Evolutionary conservation across 2,113 vertebrate genomes (phyloP).

Genomic region (Myotis davidii): DNA sequence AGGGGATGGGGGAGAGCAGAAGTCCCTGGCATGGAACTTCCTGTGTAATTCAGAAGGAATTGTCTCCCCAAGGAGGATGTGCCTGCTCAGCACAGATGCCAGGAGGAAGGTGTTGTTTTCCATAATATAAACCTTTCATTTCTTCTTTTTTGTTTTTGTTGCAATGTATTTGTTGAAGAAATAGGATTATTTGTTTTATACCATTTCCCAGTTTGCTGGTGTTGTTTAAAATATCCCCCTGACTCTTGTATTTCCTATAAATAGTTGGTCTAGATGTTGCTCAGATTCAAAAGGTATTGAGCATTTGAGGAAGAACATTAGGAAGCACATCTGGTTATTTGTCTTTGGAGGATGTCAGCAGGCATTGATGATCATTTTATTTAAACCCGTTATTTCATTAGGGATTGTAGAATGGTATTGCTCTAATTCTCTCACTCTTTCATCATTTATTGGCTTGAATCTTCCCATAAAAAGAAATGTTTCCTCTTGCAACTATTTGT

Average conservation of each 20-base stretch:
- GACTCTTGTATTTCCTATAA: background rate
- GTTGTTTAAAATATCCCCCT: background rate
- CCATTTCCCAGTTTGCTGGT: background rate
- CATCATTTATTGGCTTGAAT: background rate
- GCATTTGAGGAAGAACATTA: background rate
- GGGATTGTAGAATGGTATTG: background rate
- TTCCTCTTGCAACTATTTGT: background rate
- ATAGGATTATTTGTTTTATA: background rate
- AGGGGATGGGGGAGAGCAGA: background rate
- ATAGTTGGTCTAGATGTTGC: background rate
- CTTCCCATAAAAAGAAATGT: background rate
- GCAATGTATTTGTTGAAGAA: background rate
- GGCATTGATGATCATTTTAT: background rate
- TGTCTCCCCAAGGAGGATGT: background rate
- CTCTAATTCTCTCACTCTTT: background rate
- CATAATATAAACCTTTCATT: background rate
- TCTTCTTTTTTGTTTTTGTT: background rate
- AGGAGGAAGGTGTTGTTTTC: background rate
- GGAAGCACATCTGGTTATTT: background rate
- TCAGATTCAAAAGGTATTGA: background rate
- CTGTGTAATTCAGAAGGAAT: background rate
- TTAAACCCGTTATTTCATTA: background rate
- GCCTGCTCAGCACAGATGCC: background rate
- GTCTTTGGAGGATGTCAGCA: background rate
- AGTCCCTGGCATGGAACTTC: background rate